A percentile compares a stretch with the other conserved stretches of the same genome.
phyloP scores from a whole-genome alignment of 2,797 vertebrate species.

The Chrosomus eos region DNA sequence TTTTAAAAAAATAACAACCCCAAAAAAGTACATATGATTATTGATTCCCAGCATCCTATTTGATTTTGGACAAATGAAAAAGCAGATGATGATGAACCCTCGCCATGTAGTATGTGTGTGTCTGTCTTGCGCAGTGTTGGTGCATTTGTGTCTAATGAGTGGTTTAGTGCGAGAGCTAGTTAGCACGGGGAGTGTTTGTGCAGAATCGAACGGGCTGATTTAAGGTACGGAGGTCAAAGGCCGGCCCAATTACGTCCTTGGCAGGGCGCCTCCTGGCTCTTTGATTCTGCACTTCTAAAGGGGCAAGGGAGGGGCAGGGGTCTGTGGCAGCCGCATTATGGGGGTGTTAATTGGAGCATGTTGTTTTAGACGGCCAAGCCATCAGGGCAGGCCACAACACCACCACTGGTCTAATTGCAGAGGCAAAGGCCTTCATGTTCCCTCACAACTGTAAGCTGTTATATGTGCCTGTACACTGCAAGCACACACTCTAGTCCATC shows the following conservation, averaged over 20 bases:
- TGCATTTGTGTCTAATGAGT: constrained; percentile 81
- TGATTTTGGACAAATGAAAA: constrained; percentile 46
- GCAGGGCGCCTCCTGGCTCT: constrained; percentile 85
- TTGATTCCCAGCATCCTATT: constrained; percentile 37
- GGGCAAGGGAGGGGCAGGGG: constrained; percentile 83
- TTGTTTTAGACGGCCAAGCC: constrained; percentile 68
- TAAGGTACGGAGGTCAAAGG: constrained; percentile 90
- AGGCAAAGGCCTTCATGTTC: constrained; percentile 60
- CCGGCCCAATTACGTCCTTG: constrained; percentile 97
- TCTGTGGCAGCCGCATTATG: constrained; percentile 71
- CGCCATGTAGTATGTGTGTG: constrained; percentile 42
- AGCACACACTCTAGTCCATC: constrained; percentile 12
- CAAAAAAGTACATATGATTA: constrained; percentile 51
- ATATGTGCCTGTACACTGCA: background rate
- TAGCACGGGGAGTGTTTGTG: constrained; percentile 87
- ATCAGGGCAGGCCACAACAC: constrained; percentile 61
- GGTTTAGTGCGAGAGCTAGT: constrained; percentile 77
- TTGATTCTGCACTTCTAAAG: constrained; percentile 95
- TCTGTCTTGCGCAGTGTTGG: constrained; percentile 41
- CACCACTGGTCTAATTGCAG: constrained; percentile 65
- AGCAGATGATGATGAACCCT: constrained; percentile 62
- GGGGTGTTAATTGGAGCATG: constrained; percentile 83
- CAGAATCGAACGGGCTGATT: constrained; percentile 85
- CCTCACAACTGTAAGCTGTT: constrained; percentile 34
- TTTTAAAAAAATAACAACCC: constrained; percentile 35